Percentiles rank a stretch among this genome's conserved stretches.
Conservation (phyloP, 2,888 invertebrate genomes). For the Rhimphoctona megacephalus region DNA sequence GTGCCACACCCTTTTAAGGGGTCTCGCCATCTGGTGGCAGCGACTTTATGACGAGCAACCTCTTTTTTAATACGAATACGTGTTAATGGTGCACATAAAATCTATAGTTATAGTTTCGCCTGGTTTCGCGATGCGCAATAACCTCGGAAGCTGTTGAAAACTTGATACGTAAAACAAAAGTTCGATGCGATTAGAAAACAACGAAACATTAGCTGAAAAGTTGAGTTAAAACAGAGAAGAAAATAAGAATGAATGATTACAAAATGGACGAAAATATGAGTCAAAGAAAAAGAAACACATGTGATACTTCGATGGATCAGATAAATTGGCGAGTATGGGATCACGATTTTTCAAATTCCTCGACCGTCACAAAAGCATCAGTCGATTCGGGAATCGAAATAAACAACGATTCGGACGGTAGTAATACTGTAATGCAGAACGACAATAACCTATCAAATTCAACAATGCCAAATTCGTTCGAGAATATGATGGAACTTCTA, state of each 20-base stretch:
- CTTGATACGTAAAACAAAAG: background rate
- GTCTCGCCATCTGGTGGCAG: too few relatives aligned
- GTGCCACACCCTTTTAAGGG: too few relatives aligned
- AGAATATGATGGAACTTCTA: background rate
- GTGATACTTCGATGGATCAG: too few relatives aligned
- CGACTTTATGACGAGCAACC: too few relatives aligned
- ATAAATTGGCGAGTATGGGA: too few relatives aligned
- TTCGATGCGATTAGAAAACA: background rate
- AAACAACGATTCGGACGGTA: constrained; percentile 90
- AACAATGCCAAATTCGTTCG: background rate
- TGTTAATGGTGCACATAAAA: too few relatives aligned
- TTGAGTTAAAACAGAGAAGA: background rate
- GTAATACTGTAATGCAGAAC: constrained; percentile 76
- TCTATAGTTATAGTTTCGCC: too few relatives aligned
- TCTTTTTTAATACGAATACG: too few relatives aligned
- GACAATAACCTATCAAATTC: background rate
- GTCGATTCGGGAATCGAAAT: constrained; percentile 91
- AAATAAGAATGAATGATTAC: constrained; percentile 5
- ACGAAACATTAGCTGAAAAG: background rate
- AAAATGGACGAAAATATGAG: background rate
- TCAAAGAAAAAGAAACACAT: background rate
- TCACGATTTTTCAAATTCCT: background rate
- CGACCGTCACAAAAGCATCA: constrained; percentile 79
- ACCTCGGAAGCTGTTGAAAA: background rate
- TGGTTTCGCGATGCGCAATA: background rate